phyloP scores from a whole-genome alignment of 92 coral and sea anemone genomes.

The Phenganax marumi region DNA sequence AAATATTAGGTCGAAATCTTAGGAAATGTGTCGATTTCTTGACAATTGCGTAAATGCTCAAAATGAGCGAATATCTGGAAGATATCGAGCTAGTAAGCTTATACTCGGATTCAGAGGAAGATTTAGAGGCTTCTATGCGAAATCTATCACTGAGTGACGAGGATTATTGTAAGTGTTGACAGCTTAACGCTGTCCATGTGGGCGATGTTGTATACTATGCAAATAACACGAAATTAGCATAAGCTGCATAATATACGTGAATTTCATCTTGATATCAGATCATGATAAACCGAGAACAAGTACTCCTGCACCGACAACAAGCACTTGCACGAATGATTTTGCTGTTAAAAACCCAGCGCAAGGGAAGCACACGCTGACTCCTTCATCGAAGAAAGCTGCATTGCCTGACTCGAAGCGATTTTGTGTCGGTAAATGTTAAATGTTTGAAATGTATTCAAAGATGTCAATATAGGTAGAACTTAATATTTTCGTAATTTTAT shows the following conservation, averaged over 20 bases:
- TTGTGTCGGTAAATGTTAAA: conserved; percentile 7
- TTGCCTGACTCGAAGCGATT: conserved; percentile 11
- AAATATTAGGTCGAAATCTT: not conserved
- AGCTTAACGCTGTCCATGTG: not conserved
- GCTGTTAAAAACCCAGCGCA: conserved; percentile 1
- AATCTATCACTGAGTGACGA: conserved; percentile 22
- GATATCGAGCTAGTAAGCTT: conserved; percentile 20
- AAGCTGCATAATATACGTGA: not conserved
- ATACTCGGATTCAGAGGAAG: conserved; percentile 24
- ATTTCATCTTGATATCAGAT: not conserved
- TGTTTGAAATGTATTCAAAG: not conserved
- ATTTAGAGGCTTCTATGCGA: conserved; percentile 20
- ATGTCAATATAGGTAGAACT: too few relatives aligned
- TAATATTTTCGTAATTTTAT: too few relatives aligned
- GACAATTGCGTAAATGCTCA: not conserved
- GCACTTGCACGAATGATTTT: not conserved
- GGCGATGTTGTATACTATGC: not conserved
- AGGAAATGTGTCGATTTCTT: conserved; percentile 16
- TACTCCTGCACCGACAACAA: conserved; percentile 8
- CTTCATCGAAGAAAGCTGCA: conserved; percentile 12
- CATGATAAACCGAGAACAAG: conserved; percentile 22
- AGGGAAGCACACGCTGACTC: conserved; percentile 28
- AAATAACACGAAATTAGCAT: not conserved
- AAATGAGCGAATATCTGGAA: conserved; percentile 22
- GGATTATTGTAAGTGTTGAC: conserved; percentile 33